Conservation (phyloP, 2,113 vertebrate species). For the Rattus norvegicus region GRCr8 NC_086032.1:28700001-28700500, state of each 20-base stretch:
- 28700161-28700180: constrained; percentile 52
- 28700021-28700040: constrained; percentile 75
- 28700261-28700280: background rate
- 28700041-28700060: constrained; percentile 65
- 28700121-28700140: constrained; percentile 54
- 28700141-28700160: constrained; percentile 47
- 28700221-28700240: background rate
- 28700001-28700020: constrained; percentile 67
- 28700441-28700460: background rate
- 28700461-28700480: background rate
- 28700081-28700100: constrained; percentile 54
- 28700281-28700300: background rate
- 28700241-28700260: background rate
- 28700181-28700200: background rate
- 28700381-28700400: fast-evolving
- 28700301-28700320: background rate
- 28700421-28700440: fast-evolving
- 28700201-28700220: background rate
- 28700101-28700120: constrained; percentile 76
- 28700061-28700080: constrained; percentile 70
- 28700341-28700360: background rate
- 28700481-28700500: background rate
- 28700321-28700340: background rate
- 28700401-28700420: fast-evolving
- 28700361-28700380: background rate